Base-by-base conservation (phyloP, 2,113 vertebrate genomes). In the Barnardius zonarius region DNA sequence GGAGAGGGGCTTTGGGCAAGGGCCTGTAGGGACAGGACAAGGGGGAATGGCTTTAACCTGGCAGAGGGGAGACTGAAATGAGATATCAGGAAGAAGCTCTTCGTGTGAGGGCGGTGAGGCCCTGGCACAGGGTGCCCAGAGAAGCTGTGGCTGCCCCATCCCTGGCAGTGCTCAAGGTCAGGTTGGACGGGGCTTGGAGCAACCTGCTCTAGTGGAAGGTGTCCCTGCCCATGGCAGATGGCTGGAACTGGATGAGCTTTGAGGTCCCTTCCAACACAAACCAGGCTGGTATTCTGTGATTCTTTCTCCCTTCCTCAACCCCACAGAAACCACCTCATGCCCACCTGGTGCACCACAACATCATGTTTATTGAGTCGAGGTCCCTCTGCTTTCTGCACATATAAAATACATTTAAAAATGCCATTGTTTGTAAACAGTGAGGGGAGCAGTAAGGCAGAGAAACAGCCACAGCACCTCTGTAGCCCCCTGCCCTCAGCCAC, bases 261-360 rank as follows among this genome's bases (percentile, higher is more conserved):
- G 8, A 33, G 54, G 7, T 55, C 17, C 54, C 18, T 20, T 33
- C 30, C 30, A 55, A 22, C 31, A 5, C 31, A 57, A 22, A 33
- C 55, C 55, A 57, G 19, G 6, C 55, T 23, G 19, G 19, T 13
- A n/a, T 57, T n/a, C 55, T 57, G 55, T 13, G 55, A n/a, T n/a
- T 59, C 55, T n/a, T 22, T n/a, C 41, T 33, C 20, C 25, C 12
- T n/a, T 11, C 19, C 13, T 19, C 43, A 31, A 19, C n/a, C 49
- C 25, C 82, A 28, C 43, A 78, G 20, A 81, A 59, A n/a, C 4
- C 46, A 54, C 31, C 24, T 62, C 2, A 0, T 11, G 20, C 30
- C 33, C 4, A 1, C 16, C 49, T 2, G 0, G 18, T 11, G 2
- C 30, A 61, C 2, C 1, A 59, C 55, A n/a, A 23, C 20, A 1